A percentile compares a stretch with the other conserved stretches of the same genome.
These are phyloP conservation scores for Lampropteryx suffumata DNA, from an alignment of 2,888 invertebrate genomes.

Conservation along the genomic window DNA sequence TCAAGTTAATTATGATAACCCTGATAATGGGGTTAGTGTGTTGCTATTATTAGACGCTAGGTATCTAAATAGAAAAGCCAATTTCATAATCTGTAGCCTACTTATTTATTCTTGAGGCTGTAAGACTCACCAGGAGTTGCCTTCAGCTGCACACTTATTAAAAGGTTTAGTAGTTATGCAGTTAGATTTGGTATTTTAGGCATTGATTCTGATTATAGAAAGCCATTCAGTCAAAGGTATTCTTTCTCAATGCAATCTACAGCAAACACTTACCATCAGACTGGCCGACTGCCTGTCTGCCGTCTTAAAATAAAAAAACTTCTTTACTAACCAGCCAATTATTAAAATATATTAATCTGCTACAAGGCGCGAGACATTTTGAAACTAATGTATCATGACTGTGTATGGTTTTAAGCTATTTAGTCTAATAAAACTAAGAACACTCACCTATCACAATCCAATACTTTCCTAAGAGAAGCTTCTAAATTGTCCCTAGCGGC, in stretches of 20 bases:
- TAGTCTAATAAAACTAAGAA: conserved; percentile 15
- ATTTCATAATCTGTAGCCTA: conserved; percentile 1
- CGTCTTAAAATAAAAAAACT: conserved; percentile 34
- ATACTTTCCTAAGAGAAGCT: conserved; percentile 85
- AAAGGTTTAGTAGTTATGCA: too few species aligned
- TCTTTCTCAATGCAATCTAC: conserved; percentile 28
- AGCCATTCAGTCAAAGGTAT: conserved; percentile 21
- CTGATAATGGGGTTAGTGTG: conserved; percentile 4
- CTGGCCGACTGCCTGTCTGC: conserved; percentile 39
- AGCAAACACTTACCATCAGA: conserved; percentile 37
- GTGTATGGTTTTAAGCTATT: conserved; percentile 33
- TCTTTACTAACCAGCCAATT: conserved; percentile 35
- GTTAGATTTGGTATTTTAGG: background rate
- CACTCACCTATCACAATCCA: conserved; percentile 87
- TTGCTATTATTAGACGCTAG: background rate
- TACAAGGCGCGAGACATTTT: conserved; percentile 29
- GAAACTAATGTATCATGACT: conserved; percentile 28
- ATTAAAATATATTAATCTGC: conserved; percentile 23
- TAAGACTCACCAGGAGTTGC: too few species aligned
- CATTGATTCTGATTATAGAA: conserved; percentile 15
- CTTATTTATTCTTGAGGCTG: background rate
- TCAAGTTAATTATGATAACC: background rate
- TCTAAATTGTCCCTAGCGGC: conserved; percentile 89
- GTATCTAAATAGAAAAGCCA: conserved; percentile 3
- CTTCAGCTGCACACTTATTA: too few species aligned